A percentile compares a stretch with the other conserved stretches of the same genome.
Conservation (phyloP, 1,140 invertebrate genomes). For the Subanguina moxae region DNA sequence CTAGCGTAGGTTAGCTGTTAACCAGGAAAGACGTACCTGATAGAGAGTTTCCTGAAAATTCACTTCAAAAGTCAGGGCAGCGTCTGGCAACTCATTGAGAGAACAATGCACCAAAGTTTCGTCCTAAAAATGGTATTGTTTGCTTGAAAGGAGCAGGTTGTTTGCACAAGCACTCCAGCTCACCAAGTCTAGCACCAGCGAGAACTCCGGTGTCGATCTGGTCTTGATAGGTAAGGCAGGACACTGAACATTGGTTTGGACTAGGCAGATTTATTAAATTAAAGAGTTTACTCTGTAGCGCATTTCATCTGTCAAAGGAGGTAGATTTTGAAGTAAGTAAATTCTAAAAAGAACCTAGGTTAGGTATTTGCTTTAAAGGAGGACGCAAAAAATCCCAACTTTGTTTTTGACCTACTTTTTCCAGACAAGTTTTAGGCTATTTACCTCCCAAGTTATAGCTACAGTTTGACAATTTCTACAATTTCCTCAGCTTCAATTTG, state of each 20-base stretch:
- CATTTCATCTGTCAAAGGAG: conserved; percentile 80
- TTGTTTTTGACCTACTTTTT: too few relatives aligned
- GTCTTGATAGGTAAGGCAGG: conserved; percentile 88
- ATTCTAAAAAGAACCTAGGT: too few relatives aligned
- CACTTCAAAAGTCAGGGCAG: conserved; percentile 86
- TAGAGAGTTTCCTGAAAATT: conserved; percentile 82
- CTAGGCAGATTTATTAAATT: too few relatives aligned
- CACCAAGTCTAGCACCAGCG: conserved; percentile 79
- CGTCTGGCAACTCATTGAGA: conserved; percentile 82
- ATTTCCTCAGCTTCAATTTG: too few relatives aligned
- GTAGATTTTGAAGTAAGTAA: conserved; percentile 75
- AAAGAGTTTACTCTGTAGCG: conserved; percentile 62
- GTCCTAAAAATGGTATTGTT: conserved; percentile 65
- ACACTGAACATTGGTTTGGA: conserved; percentile 68
- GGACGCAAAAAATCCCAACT: too few relatives aligned
- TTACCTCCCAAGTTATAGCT: too few relatives aligned
- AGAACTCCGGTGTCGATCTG: conserved; percentile 84
- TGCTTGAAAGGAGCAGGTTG: too few relatives aligned
- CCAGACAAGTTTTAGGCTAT: too few relatives aligned
- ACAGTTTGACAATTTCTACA: too few relatives aligned
- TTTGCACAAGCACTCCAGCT: conserved; percentile 54
- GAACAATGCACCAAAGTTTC: conserved; percentile 94
- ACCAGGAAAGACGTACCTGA: conserved; percentile 62
- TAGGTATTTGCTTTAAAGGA: too few relatives aligned
- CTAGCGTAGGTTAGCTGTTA: too few relatives aligned